phyloP scores from a whole-genome alignment of 2,113 vertebrate species.

The Rhizomys pruinosus region DNA sequence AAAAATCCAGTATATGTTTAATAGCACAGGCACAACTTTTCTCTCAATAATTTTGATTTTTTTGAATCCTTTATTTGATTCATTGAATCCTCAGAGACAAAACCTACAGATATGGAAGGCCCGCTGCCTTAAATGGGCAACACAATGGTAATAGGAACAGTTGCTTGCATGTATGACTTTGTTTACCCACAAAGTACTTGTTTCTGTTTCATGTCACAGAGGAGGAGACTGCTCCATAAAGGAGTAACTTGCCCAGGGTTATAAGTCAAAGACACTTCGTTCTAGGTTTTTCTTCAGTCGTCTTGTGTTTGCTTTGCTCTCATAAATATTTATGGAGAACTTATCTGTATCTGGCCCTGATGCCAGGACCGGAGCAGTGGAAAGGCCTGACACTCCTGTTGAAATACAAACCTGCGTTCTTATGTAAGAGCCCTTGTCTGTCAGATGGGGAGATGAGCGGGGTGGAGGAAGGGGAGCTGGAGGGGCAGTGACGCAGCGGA shows the following conservation, averaged over 20 bases:
- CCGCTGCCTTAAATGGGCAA: too few species aligned
- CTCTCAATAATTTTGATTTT: neutral
- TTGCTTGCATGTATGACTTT: neutral
- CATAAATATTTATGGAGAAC: neutral
- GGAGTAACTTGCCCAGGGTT: neutral
- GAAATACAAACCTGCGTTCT: neutral
- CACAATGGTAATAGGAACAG: neutral
- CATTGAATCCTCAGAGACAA: too few species aligned
- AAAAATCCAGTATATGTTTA: neutral
- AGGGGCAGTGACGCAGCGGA: neutral
- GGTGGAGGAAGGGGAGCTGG: neutral
- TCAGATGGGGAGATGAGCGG: neutral
- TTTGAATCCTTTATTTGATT: too few species aligned
- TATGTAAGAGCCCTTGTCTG: neutral
- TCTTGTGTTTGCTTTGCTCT: constrained; percentile 17
- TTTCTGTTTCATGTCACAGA: neutral
- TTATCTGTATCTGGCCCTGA: neutral
- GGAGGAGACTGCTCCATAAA: neutral
- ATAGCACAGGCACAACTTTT: neutral
- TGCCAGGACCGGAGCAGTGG: neutral
- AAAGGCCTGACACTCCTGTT: neutral
- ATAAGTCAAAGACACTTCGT: neutral
- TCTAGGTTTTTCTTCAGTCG: neutral
- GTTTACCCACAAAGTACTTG: neutral
- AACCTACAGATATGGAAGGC: too few species aligned